Conservation (phyloP, 2,888 invertebrate genomes). For the Alsophila aescularia region DNA sequence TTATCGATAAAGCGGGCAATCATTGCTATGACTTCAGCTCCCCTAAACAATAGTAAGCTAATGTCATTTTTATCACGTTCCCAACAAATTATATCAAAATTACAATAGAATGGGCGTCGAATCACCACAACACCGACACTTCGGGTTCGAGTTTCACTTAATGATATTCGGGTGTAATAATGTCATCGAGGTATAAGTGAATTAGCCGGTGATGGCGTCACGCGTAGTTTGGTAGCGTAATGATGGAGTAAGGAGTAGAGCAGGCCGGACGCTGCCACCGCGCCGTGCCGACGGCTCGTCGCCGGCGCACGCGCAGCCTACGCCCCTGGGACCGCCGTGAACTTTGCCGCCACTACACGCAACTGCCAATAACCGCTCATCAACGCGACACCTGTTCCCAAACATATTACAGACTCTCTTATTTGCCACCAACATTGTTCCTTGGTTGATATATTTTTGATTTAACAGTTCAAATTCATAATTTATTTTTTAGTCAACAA, state of each 20-base stretch:
- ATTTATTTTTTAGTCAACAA: too few species aligned
- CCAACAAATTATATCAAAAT: conserved; percentile 33
- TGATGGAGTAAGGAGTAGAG: conserved; percentile 37
- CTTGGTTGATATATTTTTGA: background rate
- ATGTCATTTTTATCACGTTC: conserved; percentile 48
- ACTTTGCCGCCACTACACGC: conserved; percentile 49
- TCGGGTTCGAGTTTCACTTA: conserved; percentile 43
- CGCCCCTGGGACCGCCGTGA: conserved; percentile 53
- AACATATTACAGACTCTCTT: background rate
- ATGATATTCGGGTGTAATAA: conserved; percentile 64
- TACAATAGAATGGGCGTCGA: conserved; percentile 54
- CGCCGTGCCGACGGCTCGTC: background rate
- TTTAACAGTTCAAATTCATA: too few species aligned
- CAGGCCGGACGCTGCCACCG: conserved; percentile 23
- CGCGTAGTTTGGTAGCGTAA: conserved; percentile 63
- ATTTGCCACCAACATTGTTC: background rate
- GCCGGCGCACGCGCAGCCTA: background rate
- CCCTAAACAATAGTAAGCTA: conserved; percentile 47
- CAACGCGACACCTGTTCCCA: conserved; percentile 41
- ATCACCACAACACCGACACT: conserved; percentile 51
- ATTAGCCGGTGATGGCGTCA: conserved; percentile 63
- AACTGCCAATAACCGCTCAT: conserved; percentile 26
- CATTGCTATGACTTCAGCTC: conserved; percentile 43
- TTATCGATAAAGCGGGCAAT: conserved; percentile 33
- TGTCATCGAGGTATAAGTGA: conserved; percentile 62